phyloP scores from a whole-genome alignment of 2,888 invertebrate genomes.

The Tachina fera region DNA sequence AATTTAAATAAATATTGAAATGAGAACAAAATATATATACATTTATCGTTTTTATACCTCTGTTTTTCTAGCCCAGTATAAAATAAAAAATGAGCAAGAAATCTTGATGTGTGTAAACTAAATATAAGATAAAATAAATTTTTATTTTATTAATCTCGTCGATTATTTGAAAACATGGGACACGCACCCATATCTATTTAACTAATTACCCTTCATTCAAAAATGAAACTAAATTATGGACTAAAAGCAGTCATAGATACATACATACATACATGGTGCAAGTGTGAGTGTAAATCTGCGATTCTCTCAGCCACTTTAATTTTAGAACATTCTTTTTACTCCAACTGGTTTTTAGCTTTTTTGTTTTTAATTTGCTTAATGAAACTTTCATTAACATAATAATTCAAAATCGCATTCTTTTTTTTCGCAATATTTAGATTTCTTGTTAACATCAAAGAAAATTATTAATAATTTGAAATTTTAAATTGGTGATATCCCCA shows the following conservation, averaged over 20 bases:
- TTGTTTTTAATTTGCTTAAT: conserved; percentile 14
- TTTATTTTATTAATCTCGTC: no score
- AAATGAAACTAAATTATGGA: conserved; percentile 23
- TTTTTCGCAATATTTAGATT: background rate
- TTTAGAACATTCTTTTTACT: conserved; percentile 14
- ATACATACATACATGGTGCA: background rate
- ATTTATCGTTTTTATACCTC: no score
- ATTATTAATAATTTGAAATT: conserved; percentile 2
- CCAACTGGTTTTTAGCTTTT: conserved; percentile 42
- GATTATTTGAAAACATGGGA: no score
- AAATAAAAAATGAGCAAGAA: no score
- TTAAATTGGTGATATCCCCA: background rate
- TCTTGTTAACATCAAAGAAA: conserved; percentile 8
- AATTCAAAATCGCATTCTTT: background rate
- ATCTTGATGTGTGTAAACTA: no score
- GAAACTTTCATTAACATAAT: conserved; percentile 26
- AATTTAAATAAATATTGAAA: no score
- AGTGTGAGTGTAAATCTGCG: background rate
- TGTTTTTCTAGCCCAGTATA: no score
- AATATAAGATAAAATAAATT: no score
- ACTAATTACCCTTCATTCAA: background rate
- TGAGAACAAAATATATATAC: no score
- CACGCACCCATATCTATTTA: no score
- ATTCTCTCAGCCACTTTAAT: background rate
- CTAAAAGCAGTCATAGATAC: background rate